phyloP scores from a whole-genome alignment of 2,797 vertebrate genomes.

The Spinus pinus region DNA sequence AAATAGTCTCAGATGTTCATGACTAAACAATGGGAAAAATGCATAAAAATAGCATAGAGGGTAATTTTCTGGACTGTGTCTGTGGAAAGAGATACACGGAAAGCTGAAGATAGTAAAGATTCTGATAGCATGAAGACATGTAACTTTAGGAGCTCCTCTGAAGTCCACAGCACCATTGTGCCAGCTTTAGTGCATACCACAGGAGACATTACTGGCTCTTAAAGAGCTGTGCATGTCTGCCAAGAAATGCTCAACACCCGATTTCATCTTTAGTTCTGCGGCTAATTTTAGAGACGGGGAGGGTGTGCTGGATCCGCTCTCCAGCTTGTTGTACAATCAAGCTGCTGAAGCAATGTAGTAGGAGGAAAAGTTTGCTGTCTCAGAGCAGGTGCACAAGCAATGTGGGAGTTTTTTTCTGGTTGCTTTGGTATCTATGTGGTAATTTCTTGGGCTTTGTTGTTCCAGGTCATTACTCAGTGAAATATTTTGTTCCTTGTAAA shows the following conservation, averaged over 20 bases:
- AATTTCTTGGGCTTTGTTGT: neutral
- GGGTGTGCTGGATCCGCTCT: neutral
- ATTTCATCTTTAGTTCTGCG: conserved; percentile 42
- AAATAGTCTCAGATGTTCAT: neutral
- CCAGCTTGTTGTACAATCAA: neutral
- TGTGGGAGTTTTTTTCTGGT: neutral
- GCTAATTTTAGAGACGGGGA: neutral
- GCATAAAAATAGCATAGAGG: neutral
- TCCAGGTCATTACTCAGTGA: neutral
- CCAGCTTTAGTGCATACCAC: conserved; percentile 41
- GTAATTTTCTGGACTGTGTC: neutral
- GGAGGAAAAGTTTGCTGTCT: conserved; percentile 22
- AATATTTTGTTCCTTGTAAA: neutral
- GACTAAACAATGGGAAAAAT: neutral
- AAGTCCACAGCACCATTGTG: neutral
- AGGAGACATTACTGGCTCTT: conserved; percentile 16
- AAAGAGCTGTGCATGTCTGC: neutral
- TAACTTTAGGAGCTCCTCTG: conserved; percentile 14
- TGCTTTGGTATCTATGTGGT: neutral
- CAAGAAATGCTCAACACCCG: conserved; percentile 23
- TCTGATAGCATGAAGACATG: neutral
- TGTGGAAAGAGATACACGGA: neutral
- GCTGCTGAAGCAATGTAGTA: neutral
- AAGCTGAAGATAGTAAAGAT: neutral
- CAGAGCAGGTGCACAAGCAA: conserved; percentile 23